Conservation (phyloP, 2,797 vertebrate species). For the Manis crassicaudata region DNA sequence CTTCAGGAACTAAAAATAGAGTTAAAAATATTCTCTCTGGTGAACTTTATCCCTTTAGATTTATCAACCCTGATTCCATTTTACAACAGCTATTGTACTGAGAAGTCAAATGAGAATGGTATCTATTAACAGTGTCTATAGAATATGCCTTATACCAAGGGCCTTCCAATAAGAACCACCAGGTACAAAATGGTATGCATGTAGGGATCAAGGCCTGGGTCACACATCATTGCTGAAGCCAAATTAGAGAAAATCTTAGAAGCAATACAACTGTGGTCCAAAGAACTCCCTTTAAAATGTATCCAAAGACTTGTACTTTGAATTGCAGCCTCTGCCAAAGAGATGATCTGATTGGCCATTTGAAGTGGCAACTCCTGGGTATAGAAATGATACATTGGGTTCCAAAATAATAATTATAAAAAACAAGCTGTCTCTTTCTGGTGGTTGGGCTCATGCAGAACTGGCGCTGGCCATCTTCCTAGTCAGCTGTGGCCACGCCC, state of each 20-base stretch:
- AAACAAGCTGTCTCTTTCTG: not conserved
- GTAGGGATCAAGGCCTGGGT: not conserved
- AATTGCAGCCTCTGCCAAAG: not conserved
- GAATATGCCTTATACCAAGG: constrained; percentile 10
- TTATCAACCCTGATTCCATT: not conserved
- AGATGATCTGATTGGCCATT: not conserved
- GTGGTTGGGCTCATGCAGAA: not conserved
- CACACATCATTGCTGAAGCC: not conserved
- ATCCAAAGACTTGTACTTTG: not conserved
- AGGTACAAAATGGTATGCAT: not conserved
- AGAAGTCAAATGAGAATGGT: not conserved
- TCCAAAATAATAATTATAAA: not conserved
- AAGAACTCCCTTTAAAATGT: not conserved
- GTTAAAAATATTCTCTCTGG: not conserved
- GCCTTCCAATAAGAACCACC: not conserved
- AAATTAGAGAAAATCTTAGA: not conserved
- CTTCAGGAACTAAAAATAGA: not conserved
- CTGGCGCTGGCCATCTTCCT: not conserved
- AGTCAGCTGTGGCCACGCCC: not conserved
- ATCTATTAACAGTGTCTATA: not conserved
- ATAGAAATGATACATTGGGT: not conserved
- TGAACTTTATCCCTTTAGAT: not conserved
- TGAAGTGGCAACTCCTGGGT: not conserved
- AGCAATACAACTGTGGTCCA: not conserved
- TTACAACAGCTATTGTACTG: not conserved